phyloP scores from a whole-genome alignment of 64 coral and sea anemone genomes.

The Montipora cactus region DNA sequence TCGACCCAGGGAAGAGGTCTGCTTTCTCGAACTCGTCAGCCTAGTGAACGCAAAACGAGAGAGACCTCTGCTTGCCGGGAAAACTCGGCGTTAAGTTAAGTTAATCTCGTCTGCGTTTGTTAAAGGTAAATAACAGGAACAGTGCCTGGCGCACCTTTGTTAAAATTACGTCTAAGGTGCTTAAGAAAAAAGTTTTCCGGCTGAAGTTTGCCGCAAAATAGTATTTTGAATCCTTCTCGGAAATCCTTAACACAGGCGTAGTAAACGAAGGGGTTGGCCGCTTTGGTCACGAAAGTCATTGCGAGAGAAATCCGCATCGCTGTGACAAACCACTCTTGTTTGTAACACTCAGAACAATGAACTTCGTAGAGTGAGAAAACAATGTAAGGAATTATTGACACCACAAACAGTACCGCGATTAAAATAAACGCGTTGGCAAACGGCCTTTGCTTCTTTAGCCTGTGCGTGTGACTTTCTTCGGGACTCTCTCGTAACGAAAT shows the following conservation, averaged over 20 bases:
- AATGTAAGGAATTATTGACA: not conserved
- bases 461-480: not conserved
- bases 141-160: not conserved
- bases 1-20: too few relatives aligned
- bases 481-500: not conserved
- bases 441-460: not conserved
- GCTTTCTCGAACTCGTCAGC: too few relatives aligned
- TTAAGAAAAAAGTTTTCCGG: not conserved
- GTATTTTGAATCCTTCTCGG: constrained; percentile 3
- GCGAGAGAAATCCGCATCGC: not conserved
- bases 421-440: not conserved
- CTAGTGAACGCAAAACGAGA: too few relatives aligned
- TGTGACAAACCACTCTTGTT: constrained; percentile 1
- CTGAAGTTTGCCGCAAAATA: not conserved
- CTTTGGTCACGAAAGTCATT: not conserved
- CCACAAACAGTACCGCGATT: not conserved
- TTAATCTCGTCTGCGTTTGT: not conserved
- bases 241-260: not conserved
- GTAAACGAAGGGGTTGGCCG: not conserved
- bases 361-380: not conserved
- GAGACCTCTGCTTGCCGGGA: too few relatives aligned
- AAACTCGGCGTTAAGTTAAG: not conserved
- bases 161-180: not conserved
- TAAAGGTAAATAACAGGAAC: constrained; percentile 32
- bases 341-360: not conserved